These are phyloP conservation scores for Lepidocyrtinus sp. DNA, from an alignment of 2,888 invertebrate genomes.

Conservation along the genomic window DNA sequence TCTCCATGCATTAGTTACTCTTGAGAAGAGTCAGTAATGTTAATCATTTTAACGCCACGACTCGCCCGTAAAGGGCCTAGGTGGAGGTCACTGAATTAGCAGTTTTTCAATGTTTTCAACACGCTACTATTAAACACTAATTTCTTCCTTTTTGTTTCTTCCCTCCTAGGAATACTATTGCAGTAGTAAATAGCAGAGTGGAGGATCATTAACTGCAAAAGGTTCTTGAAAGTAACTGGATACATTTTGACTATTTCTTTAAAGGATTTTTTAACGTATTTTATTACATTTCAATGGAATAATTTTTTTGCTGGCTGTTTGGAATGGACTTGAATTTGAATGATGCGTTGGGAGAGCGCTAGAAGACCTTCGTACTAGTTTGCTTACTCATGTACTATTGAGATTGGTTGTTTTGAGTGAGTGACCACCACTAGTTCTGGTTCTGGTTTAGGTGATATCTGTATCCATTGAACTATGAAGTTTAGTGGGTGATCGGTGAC, in stretches of 20 bases:
- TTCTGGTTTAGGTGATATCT: no score
- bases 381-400: not conserved
- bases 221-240: constrained; percentile 9
- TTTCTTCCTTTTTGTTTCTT: no score
- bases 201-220: no score
- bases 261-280: not conserved
- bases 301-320: not conserved
- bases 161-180: no score
- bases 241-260: not conserved
- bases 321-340: no score
- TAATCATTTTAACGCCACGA: constrained; percentile 30
- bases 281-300: not conserved
- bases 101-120: constrained; percentile 56
- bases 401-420: not conserved
- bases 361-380: not conserved
- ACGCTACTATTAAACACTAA: not conserved
- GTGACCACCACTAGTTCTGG: not conserved
- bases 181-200: no score
- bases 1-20: constrained; percentile 2
- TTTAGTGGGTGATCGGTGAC: no score
- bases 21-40: constrained; percentile 18
- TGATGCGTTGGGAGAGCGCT: no score
- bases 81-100: constrained; percentile 58
- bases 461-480: no score
- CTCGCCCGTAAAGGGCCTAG: constrained; percentile 50